These are phyloP conservation scores for Acomys russatus DNA, from an alignment of 2,797 vertebrate genomes.

Conservation along the genomic window DNA sequence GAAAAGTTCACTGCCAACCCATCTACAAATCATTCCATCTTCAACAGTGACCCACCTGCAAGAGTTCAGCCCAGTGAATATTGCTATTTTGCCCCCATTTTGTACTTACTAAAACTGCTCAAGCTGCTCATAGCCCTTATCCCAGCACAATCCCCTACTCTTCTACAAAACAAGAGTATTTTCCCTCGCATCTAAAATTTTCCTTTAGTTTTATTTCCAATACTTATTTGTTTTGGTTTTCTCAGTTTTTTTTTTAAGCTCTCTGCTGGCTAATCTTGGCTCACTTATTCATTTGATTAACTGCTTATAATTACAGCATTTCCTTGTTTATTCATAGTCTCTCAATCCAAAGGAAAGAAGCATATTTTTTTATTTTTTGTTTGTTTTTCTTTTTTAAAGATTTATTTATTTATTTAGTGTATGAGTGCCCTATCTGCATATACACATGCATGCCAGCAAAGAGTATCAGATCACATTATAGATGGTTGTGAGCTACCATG, in stretches of 20 bases:
- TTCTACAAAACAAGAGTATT: background rate
- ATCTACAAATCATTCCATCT: background rate
- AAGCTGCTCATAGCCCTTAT: background rate
- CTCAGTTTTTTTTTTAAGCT: background rate
- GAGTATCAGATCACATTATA: too few species aligned
- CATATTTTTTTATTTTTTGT: background rate
- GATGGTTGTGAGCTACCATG: too few species aligned
- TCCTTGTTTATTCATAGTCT: background rate
- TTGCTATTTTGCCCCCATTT: background rate
- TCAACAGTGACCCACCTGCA: background rate
- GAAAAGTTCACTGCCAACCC: background rate
- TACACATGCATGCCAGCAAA: too few species aligned
- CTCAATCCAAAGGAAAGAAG: background rate
- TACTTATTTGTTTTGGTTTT: slow-evolving; percentile 10
- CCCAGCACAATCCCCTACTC: background rate
- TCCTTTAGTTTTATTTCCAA: slow-evolving; percentile 22
- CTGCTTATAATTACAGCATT: background rate
- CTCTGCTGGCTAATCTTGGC: background rate
- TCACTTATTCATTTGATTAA: slow-evolving; percentile 38
- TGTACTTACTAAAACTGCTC: background rate
- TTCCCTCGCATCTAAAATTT: background rate
- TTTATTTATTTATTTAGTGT: too few species aligned
- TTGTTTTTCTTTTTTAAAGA: too few species aligned
- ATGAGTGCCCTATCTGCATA: too few species aligned
- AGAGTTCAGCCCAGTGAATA: background rate